Evolutionary conservation across 1,140 invertebrate genomes (phyloP), one percentile per base, ranked within the genome.

Genomic region (Plutomurus gul): DNA sequence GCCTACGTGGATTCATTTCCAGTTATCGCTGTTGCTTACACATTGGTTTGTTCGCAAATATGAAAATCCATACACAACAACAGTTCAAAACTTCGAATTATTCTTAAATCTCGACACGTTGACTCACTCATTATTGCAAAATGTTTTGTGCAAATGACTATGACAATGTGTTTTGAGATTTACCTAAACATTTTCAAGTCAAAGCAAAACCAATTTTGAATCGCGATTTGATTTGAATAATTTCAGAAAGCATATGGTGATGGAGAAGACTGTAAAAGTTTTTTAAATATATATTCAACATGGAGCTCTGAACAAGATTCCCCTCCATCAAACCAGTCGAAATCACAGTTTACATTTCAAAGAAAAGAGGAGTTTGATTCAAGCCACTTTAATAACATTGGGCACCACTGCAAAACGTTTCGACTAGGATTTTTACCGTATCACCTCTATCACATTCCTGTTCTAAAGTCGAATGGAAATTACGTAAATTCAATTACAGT

Each of bases 1-100:
- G 82, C 82, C 33, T 83, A 46, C 47, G 40, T 77, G 22, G 79
- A 83, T 37, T n/a, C 51, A 18, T 77, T 30, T 65, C 80, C 80
- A 2, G 70, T 83, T 39, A 30, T 83, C 25, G 82, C 77, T 7
- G 76, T 81, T 1, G 75, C 80, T 18, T 83, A 56, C 71, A 49
- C 79, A 20, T 70, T 81, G 27, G 82, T 83, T 47, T 73, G 39
- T 65, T n/a, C n/a, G n/a, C n/a, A n/a, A n/a, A n/a, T n/a, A n/a
- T n/a, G n/a, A n/a, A n/a, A n/a, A n/a, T n/a, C n/a, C n/a, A n/a
- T n/a, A n/a, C n/a, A n/a, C n/a, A n/a, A n/a, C n/a, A n/a, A n/a
- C n/a, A n/a, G n/a, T n/a, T n/a, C n/a, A n/a, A n/a, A n/a, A n/a
- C n/a, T n/a, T n/a, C n/a, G n/a, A n/a, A n/a, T n/a, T n/a, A n/a